Conservation (phyloP, 2,113 vertebrate species). For the Sardina pilchardus region DNA sequence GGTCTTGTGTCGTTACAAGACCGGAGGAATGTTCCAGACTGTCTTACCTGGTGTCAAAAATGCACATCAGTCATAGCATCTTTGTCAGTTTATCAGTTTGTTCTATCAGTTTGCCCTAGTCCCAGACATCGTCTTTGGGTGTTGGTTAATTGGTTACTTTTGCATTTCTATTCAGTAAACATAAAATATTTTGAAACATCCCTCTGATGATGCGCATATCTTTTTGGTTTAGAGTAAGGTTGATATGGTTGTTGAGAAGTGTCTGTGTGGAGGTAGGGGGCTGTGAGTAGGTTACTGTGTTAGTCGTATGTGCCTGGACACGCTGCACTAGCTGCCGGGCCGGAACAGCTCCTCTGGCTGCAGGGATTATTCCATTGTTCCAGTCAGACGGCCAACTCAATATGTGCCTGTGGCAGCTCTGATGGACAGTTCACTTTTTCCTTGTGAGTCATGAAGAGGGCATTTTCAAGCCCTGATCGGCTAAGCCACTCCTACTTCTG, state of each 20-base stretch:
- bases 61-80: background rate
- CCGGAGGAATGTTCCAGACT: slow-evolving; percentile 19
- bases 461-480: background rate
- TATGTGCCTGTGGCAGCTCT: background rate
- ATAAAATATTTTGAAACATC: background rate
- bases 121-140: too few relatives aligned
- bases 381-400: slow-evolving; percentile 6
- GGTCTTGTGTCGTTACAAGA: slow-evolving; percentile 29
- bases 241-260: slow-evolving; percentile 4
- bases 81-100: background rate
- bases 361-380: slow-evolving; percentile 55
- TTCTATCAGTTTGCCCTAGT: background rate
- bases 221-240: background rate
- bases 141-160: background rate
- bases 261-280: slow-evolving; percentile 24
- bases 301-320: slow-evolving; percentile 55
- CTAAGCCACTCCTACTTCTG: too few relatives aligned
- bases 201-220: background rate
- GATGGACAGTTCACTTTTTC: slow-evolving; percentile 27
- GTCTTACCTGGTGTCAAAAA: background rate
- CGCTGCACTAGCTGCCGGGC: slow-evolving; percentile 42
- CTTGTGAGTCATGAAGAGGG: background rate
- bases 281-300: slow-evolving; percentile 62
- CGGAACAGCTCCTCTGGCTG: slow-evolving; percentile 47
- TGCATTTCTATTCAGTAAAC: background rate